Evolutionary conservation across 2,113 vertebrate species (phyloP).

Genomic region (Bucco capensis): DNA sequence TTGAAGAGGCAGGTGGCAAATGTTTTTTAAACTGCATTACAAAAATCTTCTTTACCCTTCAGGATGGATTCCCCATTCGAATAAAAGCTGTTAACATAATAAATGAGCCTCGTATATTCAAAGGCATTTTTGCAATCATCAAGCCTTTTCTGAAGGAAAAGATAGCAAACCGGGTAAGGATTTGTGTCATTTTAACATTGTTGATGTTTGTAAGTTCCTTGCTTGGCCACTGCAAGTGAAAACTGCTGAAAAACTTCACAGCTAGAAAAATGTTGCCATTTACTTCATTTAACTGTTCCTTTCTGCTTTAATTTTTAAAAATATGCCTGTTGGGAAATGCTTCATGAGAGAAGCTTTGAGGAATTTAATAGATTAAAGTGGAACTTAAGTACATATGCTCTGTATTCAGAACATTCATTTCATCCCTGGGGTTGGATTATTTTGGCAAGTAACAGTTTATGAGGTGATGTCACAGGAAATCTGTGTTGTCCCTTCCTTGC

Average conservation of each 20-base stretch:
- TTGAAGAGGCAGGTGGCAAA: not conserved
- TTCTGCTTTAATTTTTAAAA: not conserved
- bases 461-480: not conserved
- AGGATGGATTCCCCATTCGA: constrained; percentile 98
- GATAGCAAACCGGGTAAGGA: constrained; percentile 93
- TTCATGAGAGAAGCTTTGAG: not conserved
- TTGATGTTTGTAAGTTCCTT: not conserved
- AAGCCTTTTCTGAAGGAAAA: constrained; percentile 99
- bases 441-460: not conserved
- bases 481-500: not conserved
- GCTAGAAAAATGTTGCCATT: not conserved
- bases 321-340: not conserved
- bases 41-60: constrained; percentile 8
- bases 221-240: not conserved
- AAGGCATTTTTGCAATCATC: constrained; percentile 98
- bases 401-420: not conserved
- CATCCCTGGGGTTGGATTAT: not conserved
- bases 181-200: not conserved
- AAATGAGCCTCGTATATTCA: constrained; percentile 97
- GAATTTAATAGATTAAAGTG: not conserved
- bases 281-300: not conserved
- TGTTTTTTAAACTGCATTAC: not conserved
- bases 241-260: not conserved
- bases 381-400: not conserved
- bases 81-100: constrained; percentile 98